phyloP scores from a whole-genome alignment of 2,797 vertebrate species.

The Hemitrygon akajei region DNA sequence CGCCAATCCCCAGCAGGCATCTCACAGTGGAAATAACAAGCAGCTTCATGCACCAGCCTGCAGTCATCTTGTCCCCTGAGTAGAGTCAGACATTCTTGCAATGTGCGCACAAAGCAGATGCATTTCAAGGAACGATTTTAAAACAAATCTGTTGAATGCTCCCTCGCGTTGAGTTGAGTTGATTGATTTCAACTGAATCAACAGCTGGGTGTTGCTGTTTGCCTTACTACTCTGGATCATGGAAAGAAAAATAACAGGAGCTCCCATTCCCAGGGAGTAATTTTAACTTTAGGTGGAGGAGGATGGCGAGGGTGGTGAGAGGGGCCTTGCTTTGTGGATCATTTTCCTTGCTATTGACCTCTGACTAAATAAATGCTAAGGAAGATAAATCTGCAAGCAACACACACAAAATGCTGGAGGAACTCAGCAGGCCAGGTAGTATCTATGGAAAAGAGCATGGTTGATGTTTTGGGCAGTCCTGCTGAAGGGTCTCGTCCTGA shows the following conservation, averaged over 20 bases:
- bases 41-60: background rate
- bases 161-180: background rate
- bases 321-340: background rate
- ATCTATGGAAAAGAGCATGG: too few relatives aligned
- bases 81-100: background rate
- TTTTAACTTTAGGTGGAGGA: background rate
- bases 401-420: too few relatives aligned
- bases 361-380: background rate
- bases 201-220: background rate
- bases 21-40: background rate
- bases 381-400: background rate
- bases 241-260: background rate
- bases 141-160: background rate
- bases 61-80: background rate
- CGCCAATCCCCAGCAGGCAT: background rate
- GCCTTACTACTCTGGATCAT: background rate
- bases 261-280: background rate
- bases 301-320: background rate
- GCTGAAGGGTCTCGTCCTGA: too few relatives aligned
- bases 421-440: too few relatives aligned
- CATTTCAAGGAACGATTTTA: background rate
- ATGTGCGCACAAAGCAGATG: background rate
- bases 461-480: too few relatives aligned
- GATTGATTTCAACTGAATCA: background rate
- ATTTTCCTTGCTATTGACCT: background rate